Conservation (phyloP, 2,797 vertebrate species). For the Geotria australis region DNA sequence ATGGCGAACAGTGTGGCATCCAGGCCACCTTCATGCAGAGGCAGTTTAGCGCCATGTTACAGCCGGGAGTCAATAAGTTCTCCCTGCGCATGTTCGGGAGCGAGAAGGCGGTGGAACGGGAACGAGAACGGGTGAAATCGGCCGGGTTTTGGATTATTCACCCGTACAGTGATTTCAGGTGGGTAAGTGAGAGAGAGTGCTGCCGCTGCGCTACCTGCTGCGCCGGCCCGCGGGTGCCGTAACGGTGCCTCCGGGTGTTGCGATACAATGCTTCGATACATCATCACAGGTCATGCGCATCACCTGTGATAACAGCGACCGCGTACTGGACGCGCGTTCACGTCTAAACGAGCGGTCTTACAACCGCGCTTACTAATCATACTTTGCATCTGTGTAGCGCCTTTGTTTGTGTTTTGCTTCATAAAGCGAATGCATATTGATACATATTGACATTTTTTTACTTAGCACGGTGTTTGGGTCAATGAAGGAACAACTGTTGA, state of each 20-base stretch:
- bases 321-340: no score
- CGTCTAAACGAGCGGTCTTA: no score
- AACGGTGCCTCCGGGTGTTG: not conserved
- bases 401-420: no score
- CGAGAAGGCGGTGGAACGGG: conserved; percentile 78
- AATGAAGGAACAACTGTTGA: no score
- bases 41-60: conserved; percentile 71
- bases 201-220: not conserved
- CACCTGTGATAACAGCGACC: no score
- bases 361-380: no score
- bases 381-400: no score
- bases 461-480: no score
- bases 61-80: conserved; percentile 95
- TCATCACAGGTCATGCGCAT: no score
- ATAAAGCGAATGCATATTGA: no score
- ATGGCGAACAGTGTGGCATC: conserved; percentile 27
- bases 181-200: conserved; percentile 4
- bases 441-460: no score
- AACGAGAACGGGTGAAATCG: conserved; percentile 76
- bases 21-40: conserved; percentile 77
- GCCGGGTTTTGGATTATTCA: conserved; percentile 96
- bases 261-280: no score
- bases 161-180: conserved; percentile 97
- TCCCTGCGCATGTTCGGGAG: conserved; percentile 95
- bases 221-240: not conserved